Conservation (phyloP, 2,797 vertebrate genomes). For the Podarcis lilfordi region DNA sequence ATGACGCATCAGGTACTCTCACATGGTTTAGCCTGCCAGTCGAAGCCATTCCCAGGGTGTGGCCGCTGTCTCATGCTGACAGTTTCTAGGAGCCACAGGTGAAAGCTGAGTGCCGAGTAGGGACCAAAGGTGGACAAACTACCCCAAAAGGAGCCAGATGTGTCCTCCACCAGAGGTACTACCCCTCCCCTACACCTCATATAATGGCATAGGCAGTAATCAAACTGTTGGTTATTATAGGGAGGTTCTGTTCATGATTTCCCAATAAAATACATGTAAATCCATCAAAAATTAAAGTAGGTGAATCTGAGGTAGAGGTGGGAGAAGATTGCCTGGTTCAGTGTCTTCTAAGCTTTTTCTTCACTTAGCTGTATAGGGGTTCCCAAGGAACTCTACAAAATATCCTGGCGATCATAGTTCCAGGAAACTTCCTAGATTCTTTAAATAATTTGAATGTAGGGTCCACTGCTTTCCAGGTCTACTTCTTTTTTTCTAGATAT, state of each 20-base stretch:
- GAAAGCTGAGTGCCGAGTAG: no score
- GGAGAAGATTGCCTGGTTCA: no score
- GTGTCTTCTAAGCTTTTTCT: neutral
- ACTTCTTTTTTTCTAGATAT: neutral
- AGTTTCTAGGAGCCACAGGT: no score
- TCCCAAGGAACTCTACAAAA: neutral
- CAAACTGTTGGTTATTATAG: accelerated
- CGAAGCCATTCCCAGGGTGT: no score
- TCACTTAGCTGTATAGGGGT: no score
- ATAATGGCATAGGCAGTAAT: accelerated
- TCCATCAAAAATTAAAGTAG: neutral
- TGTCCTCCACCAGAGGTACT: no score
- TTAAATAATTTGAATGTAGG: neutral
- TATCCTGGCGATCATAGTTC: neutral
- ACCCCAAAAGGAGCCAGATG: no score
- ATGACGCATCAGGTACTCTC: no score
- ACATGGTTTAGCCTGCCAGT: no score
- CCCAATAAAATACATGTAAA: neutral
- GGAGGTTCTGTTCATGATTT: neutral
- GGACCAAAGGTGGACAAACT: no score
- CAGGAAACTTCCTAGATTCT: neutral
- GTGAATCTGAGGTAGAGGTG: neutral
- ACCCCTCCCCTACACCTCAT: no score
- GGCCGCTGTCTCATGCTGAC: no score
- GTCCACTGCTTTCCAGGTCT: neutral